Base-by-base conservation (phyloP, 53 echinoderm and acorn worm genomes). In the Holothuria leucospilota region DNA sequence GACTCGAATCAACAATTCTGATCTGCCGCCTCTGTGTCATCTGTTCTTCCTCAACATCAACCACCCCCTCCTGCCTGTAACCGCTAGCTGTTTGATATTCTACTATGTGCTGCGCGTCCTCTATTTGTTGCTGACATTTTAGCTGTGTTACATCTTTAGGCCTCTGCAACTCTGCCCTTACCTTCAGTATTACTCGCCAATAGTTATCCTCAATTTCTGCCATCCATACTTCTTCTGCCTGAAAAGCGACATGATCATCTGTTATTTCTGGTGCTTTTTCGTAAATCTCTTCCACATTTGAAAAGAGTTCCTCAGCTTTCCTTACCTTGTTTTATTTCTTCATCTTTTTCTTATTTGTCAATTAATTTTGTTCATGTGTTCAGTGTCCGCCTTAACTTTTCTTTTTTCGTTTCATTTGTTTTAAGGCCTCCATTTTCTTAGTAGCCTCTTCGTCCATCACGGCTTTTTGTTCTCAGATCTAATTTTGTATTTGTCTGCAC, bases 251-350 rank as follows among this genome's bases (percentile, higher is more conserved):
- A 34, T 82, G 65, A 38, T 62, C 82, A 56, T 14, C 40, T 6
- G 21, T 16, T 38, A 1, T 11, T 26, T 38, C 16, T 0, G 63
- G 7, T 15, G 7, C 40, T 21, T 4, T 63, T 64, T 82, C 41
- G 41, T 82, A 9, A 2, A 82, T 64, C 20, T 38, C 42, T 82
- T 82, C 65, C 9, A 82, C 16, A 23, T 82, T 82, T 15, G 40
- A 40, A 39, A 82, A 63, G 20, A n/a, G 82, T 15, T 82, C 65
- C 20, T 82, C 82, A 1, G 65, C 64, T 39, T 82, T 82, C 18
- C 5, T 82, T 25, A 82, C 39, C 24, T 82, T 41, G 8, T 5
- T 6, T 82, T n/a, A 64, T 13, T 40, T 40, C 40, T 23, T 82
- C 20, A 39, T 82, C 82, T 82, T 63, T 82, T 13, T 63, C 49